A percentile compares a stretch with the other conserved stretches of the same genome.
Evolutionary conservation across 2,113 vertebrate genomes (phyloP).

Genomic region (Ptilorrhoa leucosticta): DNA sequence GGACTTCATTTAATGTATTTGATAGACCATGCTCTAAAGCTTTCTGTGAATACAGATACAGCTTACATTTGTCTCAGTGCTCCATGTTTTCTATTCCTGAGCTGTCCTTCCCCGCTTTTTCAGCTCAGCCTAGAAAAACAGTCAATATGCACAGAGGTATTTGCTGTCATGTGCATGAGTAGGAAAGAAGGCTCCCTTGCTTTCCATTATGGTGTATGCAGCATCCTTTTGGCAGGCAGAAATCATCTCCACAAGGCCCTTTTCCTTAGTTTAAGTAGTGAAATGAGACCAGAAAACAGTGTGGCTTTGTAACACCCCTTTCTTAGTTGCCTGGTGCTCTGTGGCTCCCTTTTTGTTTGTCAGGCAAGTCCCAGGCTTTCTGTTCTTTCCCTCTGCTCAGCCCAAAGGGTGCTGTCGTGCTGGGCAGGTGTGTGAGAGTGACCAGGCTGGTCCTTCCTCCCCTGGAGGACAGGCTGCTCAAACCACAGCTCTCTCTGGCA

Average conservation of each 20-base stretch:
- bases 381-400: background rate
- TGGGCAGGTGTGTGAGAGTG: background rate
- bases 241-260: background rate
- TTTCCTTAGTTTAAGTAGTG: background rate
- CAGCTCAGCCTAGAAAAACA: background rate
- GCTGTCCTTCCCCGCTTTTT: background rate
- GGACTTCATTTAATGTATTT: accelerated
- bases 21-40: background rate
- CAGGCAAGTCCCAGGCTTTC: background rate
- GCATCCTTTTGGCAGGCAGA: background rate
- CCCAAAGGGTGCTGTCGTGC: accelerated
- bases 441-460: background rate
- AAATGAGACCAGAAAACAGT: background rate
- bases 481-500: background rate
- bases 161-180: background rate
- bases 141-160: accelerated
- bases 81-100: background rate
- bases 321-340: background rate
- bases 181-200: background rate
- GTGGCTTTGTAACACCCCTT: background rate
- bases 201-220: background rate
- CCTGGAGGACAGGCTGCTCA: background rate
- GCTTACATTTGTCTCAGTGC: background rate
- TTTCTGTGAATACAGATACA: background rate
- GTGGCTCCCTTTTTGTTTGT: background rate